Conservation (phyloP, 2,888 invertebrate species). For the Paralinhomoeus sp. region DNA sequence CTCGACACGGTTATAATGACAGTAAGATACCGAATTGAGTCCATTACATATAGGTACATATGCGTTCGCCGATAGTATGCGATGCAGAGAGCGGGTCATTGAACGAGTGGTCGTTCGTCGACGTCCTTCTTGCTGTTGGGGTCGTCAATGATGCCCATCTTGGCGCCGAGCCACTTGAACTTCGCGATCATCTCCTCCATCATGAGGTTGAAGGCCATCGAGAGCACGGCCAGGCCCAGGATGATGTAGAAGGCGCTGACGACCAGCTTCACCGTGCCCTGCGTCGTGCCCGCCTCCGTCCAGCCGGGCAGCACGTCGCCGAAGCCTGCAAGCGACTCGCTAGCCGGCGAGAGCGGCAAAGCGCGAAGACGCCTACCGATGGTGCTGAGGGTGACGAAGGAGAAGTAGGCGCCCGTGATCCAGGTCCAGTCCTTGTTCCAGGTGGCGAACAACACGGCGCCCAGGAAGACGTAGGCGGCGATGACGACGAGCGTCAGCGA, state of each 20-base stretch:
- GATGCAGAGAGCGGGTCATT: too few species aligned
- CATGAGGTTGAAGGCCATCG: conserved; percentile 9
- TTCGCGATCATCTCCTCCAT: conserved; percentile 8
- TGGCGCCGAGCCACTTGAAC: conserved; percentile 5
- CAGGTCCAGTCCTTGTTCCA: conserved; percentile 6
- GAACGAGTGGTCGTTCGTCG: too few species aligned
- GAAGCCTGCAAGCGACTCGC: too few species aligned
- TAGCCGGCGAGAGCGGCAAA: background rate
- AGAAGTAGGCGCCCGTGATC: conserved; percentile 7
- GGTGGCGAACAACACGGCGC: conserved; percentile 6
- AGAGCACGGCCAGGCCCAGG: conserved; percentile 8
- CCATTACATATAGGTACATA: too few species aligned
- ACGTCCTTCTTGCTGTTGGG: too few species aligned
- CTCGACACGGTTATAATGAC: too few species aligned
- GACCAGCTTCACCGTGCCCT: conserved; percentile 4
- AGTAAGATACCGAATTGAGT: too few species aligned
- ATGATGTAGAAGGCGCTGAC: conserved; percentile 6
- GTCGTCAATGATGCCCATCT: conserved; percentile 2
- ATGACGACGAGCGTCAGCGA: conserved; percentile 7
- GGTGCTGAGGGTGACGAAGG: conserved; percentile 7
- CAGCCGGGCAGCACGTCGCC: conserved; percentile 8
- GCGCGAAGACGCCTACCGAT: too few species aligned
- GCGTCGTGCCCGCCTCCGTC: conserved; percentile 4
- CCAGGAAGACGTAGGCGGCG: conserved; percentile 6
- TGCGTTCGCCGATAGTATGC: too few species aligned